Conservation (phyloP, 2,888 invertebrate species). For the Halocaridina rubra region DNA sequence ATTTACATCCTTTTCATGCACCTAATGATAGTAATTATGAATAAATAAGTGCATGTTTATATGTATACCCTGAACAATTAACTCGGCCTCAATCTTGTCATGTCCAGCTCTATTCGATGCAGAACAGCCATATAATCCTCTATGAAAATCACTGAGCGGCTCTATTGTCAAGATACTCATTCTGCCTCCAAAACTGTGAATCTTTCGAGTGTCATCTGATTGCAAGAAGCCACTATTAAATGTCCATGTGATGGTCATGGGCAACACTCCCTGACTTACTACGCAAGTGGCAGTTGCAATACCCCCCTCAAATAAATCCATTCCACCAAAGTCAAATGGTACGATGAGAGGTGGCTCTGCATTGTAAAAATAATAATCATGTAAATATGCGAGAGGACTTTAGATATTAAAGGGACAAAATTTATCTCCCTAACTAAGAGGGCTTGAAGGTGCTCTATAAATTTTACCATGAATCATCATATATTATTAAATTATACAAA, state of each 20-base stretch:
- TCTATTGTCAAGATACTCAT: constrained; percentile 78
- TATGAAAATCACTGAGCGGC: constrained; percentile 73
- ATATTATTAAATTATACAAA: too few species aligned
- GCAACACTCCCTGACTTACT: constrained; percentile 68
- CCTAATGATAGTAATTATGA: too few species aligned
- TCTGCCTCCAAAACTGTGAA: constrained; percentile 69
- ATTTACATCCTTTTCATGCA: too few species aligned
- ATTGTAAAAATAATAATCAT: too few species aligned
- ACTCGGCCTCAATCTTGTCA: constrained; percentile 21
- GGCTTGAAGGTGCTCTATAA: too few species aligned
- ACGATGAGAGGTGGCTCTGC: constrained; percentile 70
- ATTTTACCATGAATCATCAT: too few species aligned
- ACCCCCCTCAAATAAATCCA: constrained; percentile 39
- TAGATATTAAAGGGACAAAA: too few species aligned
- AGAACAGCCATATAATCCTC: constrained; percentile 70
- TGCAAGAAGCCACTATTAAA: constrained; percentile 66
- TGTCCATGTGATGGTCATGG: constrained; percentile 68
- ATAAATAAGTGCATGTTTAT: too few species aligned
- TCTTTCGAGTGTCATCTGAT: constrained; percentile 4
- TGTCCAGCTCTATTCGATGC: constrained; percentile 67
- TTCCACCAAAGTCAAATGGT: constrained; percentile 76
- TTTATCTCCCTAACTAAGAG: too few species aligned
- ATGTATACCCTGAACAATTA: constrained; percentile 56
- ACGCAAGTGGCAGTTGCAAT: constrained; percentile 66
- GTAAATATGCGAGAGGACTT: too few species aligned